Evolutionary conservation across 2,113 vertebrate species (phyloP), one percentile per base, ranked within the genome.

Genomic region (Xenopus laevis): DNA sequence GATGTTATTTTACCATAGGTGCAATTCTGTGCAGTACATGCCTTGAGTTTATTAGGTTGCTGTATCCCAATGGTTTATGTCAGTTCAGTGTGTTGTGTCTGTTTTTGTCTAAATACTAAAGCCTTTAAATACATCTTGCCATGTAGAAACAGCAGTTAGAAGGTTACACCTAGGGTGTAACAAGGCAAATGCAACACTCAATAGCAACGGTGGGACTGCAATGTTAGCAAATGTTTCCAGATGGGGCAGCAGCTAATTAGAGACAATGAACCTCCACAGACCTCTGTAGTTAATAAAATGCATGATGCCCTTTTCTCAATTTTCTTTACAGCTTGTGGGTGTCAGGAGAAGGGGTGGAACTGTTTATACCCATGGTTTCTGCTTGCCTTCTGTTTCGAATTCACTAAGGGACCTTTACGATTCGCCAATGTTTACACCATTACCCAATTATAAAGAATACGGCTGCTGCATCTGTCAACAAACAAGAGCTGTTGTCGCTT

Each of bases 371-470:
- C 78, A 67, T 86, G 68, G 86, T 87, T 89, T 85, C 72, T 81
- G 71, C 1, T 66, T 83, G 67, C 75, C 84, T 82, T 86, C 87
- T 84, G 82, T 85, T 87, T 79, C 71, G 69, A 89, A 84, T 87
- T 79, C 92, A 93, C 93, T 82, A 85, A 90, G 94, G 94, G 93
- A 91, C 84, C 55, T 86, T n/a, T 84, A 89, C 86, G 93, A 94
- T 95, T 92, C 92, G 93, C 94, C 95, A 96, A 95, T 98, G 95
- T 99, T 98, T 97, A 97, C 94, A 96, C 92, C 96, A 91, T 95
- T 95, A 95, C 92, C 93, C 95, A 97, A 98, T 98, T 98, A 98
- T 88, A 91, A 92, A 96, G 92, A 94, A 95, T 93, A 93, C 94
- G 92, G 93, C 81, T 86, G 91, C 90, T 93, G 87, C 95, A 96